These are phyloP conservation scores for Hippocampus mohnikei DNA, from an alignment of 2,113 vertebrate genomes.

Conservation along the genomic window DNA sequence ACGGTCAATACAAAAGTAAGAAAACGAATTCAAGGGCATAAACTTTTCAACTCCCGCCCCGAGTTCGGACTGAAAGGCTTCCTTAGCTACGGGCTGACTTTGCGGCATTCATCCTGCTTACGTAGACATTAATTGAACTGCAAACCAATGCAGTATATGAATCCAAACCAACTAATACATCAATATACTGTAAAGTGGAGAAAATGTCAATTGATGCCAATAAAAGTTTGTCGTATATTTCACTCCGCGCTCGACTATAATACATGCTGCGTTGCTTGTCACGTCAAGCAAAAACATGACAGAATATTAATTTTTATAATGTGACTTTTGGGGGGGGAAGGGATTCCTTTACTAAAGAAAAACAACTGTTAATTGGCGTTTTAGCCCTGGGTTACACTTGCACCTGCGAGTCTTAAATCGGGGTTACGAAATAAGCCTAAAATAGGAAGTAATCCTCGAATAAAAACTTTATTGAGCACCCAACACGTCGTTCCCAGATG, in stretches of 20 bases:
- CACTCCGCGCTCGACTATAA: background rate
- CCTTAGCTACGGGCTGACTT: background rate
- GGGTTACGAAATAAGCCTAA: background rate
- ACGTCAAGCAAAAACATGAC: background rate
- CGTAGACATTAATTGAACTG: no score
- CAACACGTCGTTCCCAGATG: background rate
- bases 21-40: no score
- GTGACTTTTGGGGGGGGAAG: no score
- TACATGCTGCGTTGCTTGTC: background rate
- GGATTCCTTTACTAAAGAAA: background rate
- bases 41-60: background rate
- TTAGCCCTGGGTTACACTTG: background rate
- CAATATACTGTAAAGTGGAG: background rate
- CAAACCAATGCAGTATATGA: no score
- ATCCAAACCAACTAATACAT: no score
- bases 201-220: background rate
- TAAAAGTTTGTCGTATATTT: background rate
- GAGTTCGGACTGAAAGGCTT: background rate
- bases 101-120: background rate
- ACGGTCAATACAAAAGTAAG: no score
- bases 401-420: background rate
- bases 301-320: background rate
- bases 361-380: background rate
- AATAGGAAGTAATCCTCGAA: background rate
- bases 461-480: background rate